A percentile compares a stretch with the other conserved stretches of the same genome.
phyloP scores from a whole-genome alignment of 2,113 vertebrate genomes.

The Nothobranchius furzeri region DNA sequence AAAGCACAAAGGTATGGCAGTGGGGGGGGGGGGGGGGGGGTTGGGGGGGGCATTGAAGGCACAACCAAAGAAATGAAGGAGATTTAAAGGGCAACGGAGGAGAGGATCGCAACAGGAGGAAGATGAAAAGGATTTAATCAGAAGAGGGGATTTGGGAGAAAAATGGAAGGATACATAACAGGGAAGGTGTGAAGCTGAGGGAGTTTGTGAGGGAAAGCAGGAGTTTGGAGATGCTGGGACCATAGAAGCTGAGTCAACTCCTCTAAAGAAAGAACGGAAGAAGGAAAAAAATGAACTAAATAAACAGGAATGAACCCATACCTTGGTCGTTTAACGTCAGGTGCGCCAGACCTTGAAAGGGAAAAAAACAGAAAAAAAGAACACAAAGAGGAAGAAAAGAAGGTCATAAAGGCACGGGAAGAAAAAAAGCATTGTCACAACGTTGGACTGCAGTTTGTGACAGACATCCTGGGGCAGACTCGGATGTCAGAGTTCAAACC shows the following conservation, averaged over 20 bases:
- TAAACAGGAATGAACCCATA: slow-evolving; percentile 81
- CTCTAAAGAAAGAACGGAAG: slow-evolving; percentile 55
- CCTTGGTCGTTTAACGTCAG: slow-evolving; percentile 88
- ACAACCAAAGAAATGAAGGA: slow-evolving; percentile 29
- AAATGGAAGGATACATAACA: slow-evolving; percentile 46
- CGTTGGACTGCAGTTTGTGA: slow-evolving; percentile 89
- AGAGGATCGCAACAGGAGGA: slow-evolving; percentile 24
- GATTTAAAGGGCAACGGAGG: slow-evolving; percentile 18
- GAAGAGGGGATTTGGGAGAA: slow-evolving; percentile 32
- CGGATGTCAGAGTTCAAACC: slow-evolving; percentile 84
- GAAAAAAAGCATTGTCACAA: slow-evolving; percentile 87
- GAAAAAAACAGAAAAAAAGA: slow-evolving; percentile 83
- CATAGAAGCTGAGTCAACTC: slow-evolving; percentile 61
- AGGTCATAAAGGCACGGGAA: slow-evolving; percentile 85
- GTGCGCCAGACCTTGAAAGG: slow-evolving; percentile 87
- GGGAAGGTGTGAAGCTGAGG: slow-evolving; percentile 55
- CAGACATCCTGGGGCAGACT: slow-evolving; percentile 85
- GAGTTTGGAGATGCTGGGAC: slow-evolving; percentile 44
- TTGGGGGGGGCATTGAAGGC: slow-evolving; percentile 31
- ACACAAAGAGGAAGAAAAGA: slow-evolving; percentile 83
- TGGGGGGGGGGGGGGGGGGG: slow-evolving; percentile 26
- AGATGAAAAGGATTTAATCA: slow-evolving; percentile 42
- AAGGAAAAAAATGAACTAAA: slow-evolving; percentile 64
- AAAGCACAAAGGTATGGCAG: slow-evolving; percentile 61
- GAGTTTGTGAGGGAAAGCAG: slow-evolving; percentile 45